Conservation (phyloP, 1,140 invertebrate species). For the Pemphigus obesinymphae region DNA sequence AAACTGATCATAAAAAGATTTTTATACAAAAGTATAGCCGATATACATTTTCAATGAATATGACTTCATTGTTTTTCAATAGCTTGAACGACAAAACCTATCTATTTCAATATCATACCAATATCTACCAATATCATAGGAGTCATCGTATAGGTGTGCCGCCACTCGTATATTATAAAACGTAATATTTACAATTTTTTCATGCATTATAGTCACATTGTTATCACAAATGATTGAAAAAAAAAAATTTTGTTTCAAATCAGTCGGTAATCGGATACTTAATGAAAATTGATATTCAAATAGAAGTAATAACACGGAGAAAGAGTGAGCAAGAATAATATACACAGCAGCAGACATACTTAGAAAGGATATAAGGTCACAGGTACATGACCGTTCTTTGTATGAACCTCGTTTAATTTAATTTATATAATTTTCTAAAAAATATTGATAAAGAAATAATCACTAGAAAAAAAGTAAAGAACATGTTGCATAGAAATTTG, state of each 20-base stretch:
- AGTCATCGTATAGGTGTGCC: no score
- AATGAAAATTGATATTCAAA: constrained; percentile 17
- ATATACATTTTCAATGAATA: no score
- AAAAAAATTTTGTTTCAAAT: constrained; percentile 9
- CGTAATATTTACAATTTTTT: no score
- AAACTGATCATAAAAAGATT: no score
- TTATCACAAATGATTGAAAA: no score
- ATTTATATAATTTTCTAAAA: background rate
- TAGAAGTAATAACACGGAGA: background rate
- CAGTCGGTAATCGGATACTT: background rate
- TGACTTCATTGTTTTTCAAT: no score
- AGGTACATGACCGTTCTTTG: background rate
- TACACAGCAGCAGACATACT: constrained; percentile 3
- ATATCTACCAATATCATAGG: no score
- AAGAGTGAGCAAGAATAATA: constrained; percentile 3
- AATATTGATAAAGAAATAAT: background rate
- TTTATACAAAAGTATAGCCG: no score
- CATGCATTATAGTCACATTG: no score
- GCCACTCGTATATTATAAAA: no score
- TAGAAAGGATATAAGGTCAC: constrained; percentile 1
- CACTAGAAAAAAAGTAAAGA: background rate
- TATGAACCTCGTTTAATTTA: background rate
- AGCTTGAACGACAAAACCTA: no score
- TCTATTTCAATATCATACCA: no score
- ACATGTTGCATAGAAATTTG: constrained; percentile 46